A percentile compares a stretch with the other conserved stretches of the same genome.
Conservation (phyloP, 2,888 invertebrate genomes). For the Troilus luridus region DNA sequence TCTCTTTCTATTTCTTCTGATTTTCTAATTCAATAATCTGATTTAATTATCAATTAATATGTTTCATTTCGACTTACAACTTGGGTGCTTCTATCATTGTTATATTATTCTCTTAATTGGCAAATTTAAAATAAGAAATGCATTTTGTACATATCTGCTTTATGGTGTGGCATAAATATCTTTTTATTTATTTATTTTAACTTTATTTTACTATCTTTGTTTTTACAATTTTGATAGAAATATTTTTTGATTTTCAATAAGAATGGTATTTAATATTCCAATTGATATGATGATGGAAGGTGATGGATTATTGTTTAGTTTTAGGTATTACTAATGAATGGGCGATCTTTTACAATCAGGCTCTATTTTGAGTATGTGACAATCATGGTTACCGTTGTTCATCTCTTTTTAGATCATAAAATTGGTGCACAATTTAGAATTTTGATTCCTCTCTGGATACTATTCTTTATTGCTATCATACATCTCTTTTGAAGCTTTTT, state of each 20-base stretch:
- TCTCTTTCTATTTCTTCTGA: background rate
- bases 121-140: slow-evolving; percentile 7
- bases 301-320: background rate
- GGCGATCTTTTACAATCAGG: background rate
- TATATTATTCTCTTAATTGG: background rate
- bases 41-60: slow-evolving; percentile 5
- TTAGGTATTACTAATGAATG: background rate
- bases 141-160: slow-evolving; percentile 46
- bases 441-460: background rate
- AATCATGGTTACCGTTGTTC: background rate
- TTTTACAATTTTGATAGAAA: background rate
- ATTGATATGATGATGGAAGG: background rate
- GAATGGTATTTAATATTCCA: background rate
- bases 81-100: background rate
- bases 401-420: background rate
- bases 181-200: slow-evolving; percentile 43
- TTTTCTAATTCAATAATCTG: background rate
- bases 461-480: background rate
- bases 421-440: background rate
- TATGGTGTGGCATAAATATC: slow-evolving; percentile 27
- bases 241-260: background rate
- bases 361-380: background rate
- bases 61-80: slow-evolving; percentile 33
- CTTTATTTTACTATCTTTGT: background rate
- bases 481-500: too few relatives aligned